These are phyloP conservation scores for Urocynchramus pylzowi DNA, from an alignment of 2,113 vertebrate genomes.

Conservation along the genomic window DNA sequence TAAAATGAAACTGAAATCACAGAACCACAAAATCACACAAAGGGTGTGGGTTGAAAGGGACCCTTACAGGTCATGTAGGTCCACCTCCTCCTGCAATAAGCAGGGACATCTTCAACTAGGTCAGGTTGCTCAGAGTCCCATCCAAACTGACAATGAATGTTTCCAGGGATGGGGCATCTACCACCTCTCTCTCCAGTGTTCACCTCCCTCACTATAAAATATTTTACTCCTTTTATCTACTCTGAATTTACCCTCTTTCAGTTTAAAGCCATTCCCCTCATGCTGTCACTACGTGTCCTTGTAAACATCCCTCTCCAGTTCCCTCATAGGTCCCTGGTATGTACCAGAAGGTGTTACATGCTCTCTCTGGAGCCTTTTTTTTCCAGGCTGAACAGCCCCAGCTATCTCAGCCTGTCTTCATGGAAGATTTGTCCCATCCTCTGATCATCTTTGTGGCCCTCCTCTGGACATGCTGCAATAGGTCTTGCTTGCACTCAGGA, in stretches of 20 bases:
- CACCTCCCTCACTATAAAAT: neutral
- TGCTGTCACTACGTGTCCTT: neutral
- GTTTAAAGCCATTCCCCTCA: neutral
- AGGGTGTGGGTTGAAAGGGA: neutral
- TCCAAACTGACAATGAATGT: neutral
- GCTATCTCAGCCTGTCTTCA: neutral
- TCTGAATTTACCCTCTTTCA: neutral
- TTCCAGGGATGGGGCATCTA: neutral
- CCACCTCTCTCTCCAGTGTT: neutral
- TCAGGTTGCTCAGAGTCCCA: neutral
- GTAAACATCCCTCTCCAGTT: neutral
- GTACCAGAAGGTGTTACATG: neutral
- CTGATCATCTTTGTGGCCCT: neutral
- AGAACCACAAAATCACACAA: neutral
- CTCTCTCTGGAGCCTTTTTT: neutral
- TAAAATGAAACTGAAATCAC: neutral
- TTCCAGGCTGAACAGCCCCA: neutral
- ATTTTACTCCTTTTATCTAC: neutral
- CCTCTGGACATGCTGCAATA: rapidly evolving
- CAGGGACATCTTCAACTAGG: neutral
- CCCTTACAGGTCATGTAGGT: neutral
- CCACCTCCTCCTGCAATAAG: neutral
- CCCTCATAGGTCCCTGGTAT: neutral
- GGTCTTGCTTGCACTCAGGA: neutral
- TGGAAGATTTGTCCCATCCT: neutral